Percentiles rank a stretch among this genome's conserved stretches.
These are phyloP conservation scores for Diaphora mendica DNA, from an alignment of 2,888 invertebrate genomes.

Conservation along the genomic window DNA sequence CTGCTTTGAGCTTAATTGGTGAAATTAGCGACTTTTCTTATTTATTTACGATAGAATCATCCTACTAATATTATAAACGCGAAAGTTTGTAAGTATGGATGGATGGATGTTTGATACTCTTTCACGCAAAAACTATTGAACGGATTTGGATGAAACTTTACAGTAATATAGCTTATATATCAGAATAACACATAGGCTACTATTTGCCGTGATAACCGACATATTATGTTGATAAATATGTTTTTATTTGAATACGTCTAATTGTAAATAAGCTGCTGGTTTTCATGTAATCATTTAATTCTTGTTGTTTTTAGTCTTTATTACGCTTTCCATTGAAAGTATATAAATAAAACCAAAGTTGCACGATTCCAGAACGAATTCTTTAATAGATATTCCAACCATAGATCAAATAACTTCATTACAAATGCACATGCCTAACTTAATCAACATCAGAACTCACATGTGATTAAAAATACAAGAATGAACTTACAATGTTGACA, in stretches of 20 bases:
- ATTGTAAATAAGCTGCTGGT: not conserved
- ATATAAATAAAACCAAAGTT: not conserved
- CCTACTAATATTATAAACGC: too few relatives aligned
- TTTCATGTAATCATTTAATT: not conserved
- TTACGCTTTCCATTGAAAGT: too few relatives aligned
- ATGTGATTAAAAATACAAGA: conserved; percentile 42
- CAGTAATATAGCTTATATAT: too few relatives aligned
- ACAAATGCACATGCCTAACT: conserved; percentile 26
- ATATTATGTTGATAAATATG: too few relatives aligned
- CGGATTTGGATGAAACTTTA: too few relatives aligned
- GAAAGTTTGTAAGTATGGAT: too few relatives aligned
- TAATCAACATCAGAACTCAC: conserved; percentile 31
- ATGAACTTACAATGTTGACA: conserved; percentile 60
- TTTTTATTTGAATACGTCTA: not conserved
- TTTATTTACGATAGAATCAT: not conserved
- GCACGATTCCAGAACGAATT: not conserved
- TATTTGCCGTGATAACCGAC: too few relatives aligned
- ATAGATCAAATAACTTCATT: conserved; percentile 18
- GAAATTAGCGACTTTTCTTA: not conserved
- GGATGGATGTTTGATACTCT: too few relatives aligned
- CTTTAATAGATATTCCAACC: conserved; percentile 2
- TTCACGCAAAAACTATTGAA: too few relatives aligned
- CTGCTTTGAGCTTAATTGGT: not conserved
- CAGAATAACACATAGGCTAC: too few relatives aligned
- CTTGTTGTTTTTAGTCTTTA: not conserved